phyloP scores from a whole-genome alignment of 2,888 invertebrate genomes.

The Yponomeuta evonymella region DNA sequence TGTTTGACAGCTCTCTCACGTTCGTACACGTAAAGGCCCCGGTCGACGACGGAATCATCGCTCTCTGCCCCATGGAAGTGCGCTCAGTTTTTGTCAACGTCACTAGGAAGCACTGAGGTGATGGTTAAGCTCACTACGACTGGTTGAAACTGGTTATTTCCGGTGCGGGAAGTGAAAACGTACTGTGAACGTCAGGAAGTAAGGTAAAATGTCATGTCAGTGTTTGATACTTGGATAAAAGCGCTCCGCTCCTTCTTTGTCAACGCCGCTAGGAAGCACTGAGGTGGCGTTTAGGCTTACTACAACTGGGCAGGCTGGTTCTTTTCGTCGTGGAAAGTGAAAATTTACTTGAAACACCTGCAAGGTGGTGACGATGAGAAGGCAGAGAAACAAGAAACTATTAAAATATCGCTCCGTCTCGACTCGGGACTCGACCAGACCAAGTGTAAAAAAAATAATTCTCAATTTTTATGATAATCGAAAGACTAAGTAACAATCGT shows the following conservation, averaged over 20 bases:
- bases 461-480: no score
- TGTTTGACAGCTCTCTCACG: constrained; percentile 71
- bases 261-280: background rate
- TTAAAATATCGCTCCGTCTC: background rate
- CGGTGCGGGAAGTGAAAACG: constrained; percentile 34
- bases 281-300: background rate
- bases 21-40: constrained; percentile 52
- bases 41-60: constrained; percentile 39
- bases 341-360: constrained; percentile 28
- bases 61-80: constrained; percentile 77
- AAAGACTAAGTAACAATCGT: no score
- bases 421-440: no score
- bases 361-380: background rate
- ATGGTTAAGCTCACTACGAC: background rate
- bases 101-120: background rate
- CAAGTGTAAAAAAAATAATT: no score
- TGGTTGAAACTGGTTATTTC: background rate
- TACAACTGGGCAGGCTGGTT: background rate
- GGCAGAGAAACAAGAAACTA: background rate
- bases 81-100: constrained; percentile 66
- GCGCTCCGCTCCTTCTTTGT: background rate
- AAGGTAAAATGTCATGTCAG: background rate
- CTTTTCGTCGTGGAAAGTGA: constrained; percentile 29
- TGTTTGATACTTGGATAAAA: background rate
- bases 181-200: constrained; percentile 21